Conservation (phyloP, 2,113 vertebrate species). For the Anseranas semipalmata region DNA sequence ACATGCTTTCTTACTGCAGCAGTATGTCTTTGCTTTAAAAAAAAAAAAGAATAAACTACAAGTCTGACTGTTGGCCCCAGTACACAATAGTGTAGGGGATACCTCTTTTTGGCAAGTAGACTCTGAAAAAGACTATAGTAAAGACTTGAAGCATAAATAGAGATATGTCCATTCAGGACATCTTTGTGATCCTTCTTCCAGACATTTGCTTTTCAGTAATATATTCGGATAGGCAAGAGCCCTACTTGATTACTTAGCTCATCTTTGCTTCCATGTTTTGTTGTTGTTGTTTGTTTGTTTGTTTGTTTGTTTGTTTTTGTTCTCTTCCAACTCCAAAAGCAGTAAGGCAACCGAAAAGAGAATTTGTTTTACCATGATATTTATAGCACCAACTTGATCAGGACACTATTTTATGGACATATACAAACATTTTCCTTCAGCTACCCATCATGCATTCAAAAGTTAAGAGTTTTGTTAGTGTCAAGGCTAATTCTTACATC, state of each 20-base stretch:
- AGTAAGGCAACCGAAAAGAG: neutral
- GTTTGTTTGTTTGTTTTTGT: too few species aligned
- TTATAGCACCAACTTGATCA: neutral
- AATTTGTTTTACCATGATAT: neutral
- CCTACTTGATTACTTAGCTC: neutral
- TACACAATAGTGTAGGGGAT: neutral
- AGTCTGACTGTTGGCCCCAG: neutral
- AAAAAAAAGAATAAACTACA: neutral
- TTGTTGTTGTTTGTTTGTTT: neutral
- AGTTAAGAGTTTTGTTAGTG: neutral
- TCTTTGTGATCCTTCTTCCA: neutral
- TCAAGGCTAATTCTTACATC: neutral
- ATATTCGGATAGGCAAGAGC: neutral
- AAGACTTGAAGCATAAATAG: neutral
- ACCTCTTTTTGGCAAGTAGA: neutral
- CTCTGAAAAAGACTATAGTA: neutral
- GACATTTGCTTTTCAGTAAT: neutral
- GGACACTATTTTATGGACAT: neutral
- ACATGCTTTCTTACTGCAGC: neutral
- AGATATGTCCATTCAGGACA: neutral
- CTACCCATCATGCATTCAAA: neutral
- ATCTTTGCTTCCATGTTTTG: neutral
- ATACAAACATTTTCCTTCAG: neutral
- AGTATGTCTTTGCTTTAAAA: neutral
- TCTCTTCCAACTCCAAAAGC: neutral